Base-by-base conservation (phyloP, 2,113 vertebrate species). In the Calypte anna region DNA sequence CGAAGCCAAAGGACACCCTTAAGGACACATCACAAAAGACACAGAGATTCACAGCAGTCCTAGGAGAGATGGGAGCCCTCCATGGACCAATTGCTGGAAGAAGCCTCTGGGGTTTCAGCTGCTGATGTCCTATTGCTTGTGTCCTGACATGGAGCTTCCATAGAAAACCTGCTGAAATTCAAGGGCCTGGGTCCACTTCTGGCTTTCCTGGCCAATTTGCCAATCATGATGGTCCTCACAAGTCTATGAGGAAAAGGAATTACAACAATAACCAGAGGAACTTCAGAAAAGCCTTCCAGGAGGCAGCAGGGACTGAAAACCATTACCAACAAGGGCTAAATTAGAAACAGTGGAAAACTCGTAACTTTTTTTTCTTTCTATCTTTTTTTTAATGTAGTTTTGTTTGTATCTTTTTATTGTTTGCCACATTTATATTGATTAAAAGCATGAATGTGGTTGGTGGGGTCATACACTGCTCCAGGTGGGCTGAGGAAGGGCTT, bases 401-500 rank as follows among this genome's bases (percentile, higher is more conserved):
- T 40, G 40, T 40, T 40, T 40, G 40, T 40, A 40, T 40, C 40
- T 40, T 40, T 40, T 40, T 40, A 40, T 40, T 40, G 40, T 46
- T 7, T 66, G 25, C 68, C 84, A n/a, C 82, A 62, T 38, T 13
- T 22, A 27, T 3, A 6, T 0, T 11, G 72, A 90, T 94, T 46
- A 74, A 63, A 23, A 67, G 90, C 30, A 48, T 70, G 48, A 36
- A 40, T 22, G 55, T 28, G 63, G 55, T 25, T 8, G 2, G 33
- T 20, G 66, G 70, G 51, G 67, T 93, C 94, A 11, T n/a, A 0
- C 8, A 82, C 87, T 44, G 69, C 80, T 93, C 88, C 91, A 96
- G 95, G 90, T 88, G 86, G 73, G 91, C 44, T 21, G n/a, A 70
- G 74, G 64, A 50, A 91, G 85, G 44, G 18, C 88, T 83, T 54